phyloP scores from a whole-genome alignment of 1,140 invertebrate species.

The Hylaeus volcanicus region DNA sequence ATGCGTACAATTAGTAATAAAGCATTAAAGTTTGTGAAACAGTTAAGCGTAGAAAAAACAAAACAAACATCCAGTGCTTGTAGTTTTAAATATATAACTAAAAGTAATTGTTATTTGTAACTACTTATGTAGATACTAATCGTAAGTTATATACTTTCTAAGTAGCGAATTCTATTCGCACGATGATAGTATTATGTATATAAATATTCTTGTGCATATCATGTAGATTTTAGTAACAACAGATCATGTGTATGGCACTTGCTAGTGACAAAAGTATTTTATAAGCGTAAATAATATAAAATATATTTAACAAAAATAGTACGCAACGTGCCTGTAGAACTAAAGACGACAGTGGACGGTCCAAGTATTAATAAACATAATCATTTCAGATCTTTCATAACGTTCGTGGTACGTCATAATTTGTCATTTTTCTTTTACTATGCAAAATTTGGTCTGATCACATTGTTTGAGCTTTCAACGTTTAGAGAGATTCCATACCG shows the following conservation, averaged over 20 bases:
- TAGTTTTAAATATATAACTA: neutral
- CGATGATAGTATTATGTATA: neutral
- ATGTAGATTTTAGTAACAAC: neutral
- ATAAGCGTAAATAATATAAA: neutral
- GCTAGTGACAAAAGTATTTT: neutral
- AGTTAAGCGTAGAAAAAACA: slow-evolving; percentile 1
- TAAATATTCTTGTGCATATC: neutral
- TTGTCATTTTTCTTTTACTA: neutral
- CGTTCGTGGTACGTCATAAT: slow-evolving; percentile 7
- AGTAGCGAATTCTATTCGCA: neutral
- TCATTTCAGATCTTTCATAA: slow-evolving; percentile 5
- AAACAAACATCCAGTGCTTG: slow-evolving; percentile 4
- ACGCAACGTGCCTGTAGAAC: neutral
- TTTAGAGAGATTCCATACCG: slow-evolving; percentile 27
- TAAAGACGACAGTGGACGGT: slow-evolving; percentile 48
- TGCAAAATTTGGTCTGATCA: neutral
- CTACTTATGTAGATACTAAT: neutral
- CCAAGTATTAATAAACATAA: slow-evolving; percentile 43
- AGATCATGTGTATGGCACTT: slow-evolving; percentile 2
- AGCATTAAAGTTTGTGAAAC: neutral
- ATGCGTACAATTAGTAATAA: slow-evolving; percentile 21
- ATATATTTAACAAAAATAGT: neutral
- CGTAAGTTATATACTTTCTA: neutral
- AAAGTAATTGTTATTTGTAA: neutral
- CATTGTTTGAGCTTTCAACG: slow-evolving; percentile 10